These are phyloP conservation scores for Augochlora pura DNA, from an alignment of 1,140 invertebrate species.

Conservation along the genomic window DNA sequence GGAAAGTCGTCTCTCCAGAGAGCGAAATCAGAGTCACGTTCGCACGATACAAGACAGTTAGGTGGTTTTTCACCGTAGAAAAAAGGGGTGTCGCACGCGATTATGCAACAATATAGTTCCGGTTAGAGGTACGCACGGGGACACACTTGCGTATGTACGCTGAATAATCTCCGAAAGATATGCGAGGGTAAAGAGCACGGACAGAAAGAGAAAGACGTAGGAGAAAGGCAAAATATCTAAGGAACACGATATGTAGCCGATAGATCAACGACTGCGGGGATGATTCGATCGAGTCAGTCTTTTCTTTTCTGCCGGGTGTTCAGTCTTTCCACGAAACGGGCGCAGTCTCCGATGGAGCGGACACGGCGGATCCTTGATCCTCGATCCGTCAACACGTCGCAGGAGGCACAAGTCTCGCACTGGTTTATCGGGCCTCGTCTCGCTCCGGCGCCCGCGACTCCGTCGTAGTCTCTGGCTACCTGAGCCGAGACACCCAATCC, in stretches of 20 bases:
- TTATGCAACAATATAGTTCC: slow-evolving; percentile 19
- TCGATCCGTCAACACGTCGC: not conserved
- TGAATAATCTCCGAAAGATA: not conserved
- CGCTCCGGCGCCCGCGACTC: slow-evolving; percentile 17
- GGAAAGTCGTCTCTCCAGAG: not conserved
- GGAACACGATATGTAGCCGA: not conserved
- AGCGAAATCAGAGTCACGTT: too few species aligned
- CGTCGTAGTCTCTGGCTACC: slow-evolving; percentile 57
- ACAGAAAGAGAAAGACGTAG: not conserved
- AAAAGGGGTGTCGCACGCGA: not conserved
- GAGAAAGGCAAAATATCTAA: not conserved
- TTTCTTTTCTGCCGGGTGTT: not conserved
- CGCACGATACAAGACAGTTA: too few species aligned
- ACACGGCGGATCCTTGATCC: too few species aligned
- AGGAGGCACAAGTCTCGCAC: not conserved
- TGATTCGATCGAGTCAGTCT: too few species aligned
- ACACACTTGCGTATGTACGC: not conserved
- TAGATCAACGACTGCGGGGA: too few species aligned
- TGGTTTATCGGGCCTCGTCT: not conserved
- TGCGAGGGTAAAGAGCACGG: not conserved
- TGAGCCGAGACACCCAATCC: slow-evolving; percentile 64
- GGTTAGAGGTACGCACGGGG: not conserved
- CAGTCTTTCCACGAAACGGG: not conserved
- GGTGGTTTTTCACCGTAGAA: not conserved
- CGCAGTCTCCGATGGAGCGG: not conserved